Evolutionary conservation across 2,888 invertebrate species (phyloP), one percentile per base, ranked within the genome.

Genomic region (Plebejus melissa): DNA sequence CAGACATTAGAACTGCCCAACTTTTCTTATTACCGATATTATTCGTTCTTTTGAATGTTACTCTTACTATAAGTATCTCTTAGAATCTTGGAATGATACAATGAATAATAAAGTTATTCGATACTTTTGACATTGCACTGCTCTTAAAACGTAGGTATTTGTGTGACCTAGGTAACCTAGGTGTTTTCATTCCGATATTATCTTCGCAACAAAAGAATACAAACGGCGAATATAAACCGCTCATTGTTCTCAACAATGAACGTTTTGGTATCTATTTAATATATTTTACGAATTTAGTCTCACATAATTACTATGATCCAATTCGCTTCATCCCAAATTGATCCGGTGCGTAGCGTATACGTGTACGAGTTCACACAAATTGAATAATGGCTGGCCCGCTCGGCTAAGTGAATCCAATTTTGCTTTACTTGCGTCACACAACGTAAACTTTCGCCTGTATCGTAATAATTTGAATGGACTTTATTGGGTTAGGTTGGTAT

Each of bases 331-430:
- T 71, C 77, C 76, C 74, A 75, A 74, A 75, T 80, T 82, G 81
- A 84, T 84, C 82, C 82, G 80, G 78, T 79, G 78, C 78, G 78
- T 81, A 80, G 80, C 80, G 87, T 86, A 84, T 85, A 82, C 83
- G 82, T 81, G 81, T 81, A 82, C 84, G 80, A 81, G 79, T 80
- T 82, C 82, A 82, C 81, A 83, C 83, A 90, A 90, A 91, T 91
- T 90, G 90, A 91, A 90, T 91, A 90, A 93, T 88, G 85, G 85
- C 87, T 79, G 84, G 85, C 85, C 84, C 84, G 86, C 85, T 83
- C 85, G 82, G 82, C 88, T 90, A 89, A 90, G 87, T 88, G 89
- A 89, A 88, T 87, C 88, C 87, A 87, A 87, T 89, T 89, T 88
- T 86, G 86, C 85, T 85, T 86, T 87, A 86, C 87, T 85, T 88